phyloP scores from a whole-genome alignment of 2,113 vertebrate genomes.

The Brachyistius frenatus region DNA sequence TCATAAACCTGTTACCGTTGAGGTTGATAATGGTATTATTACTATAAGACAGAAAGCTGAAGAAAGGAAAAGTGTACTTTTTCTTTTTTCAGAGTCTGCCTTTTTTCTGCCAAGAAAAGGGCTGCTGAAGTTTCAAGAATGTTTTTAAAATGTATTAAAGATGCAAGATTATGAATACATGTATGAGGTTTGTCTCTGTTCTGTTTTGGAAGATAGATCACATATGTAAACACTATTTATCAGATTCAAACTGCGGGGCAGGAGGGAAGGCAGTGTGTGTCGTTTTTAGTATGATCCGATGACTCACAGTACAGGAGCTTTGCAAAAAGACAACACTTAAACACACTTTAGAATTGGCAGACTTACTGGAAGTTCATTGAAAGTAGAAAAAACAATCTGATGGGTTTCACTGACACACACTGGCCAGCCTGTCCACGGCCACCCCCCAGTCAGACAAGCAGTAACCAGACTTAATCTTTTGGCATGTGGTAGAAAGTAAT shows the following conservation, averaged over 20 bases:
- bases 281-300: background rate
- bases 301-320: background rate
- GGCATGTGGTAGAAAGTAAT: constrained; percentile 73
- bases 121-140: constrained; percentile 83
- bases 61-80: constrained; percentile 61
- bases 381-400: no score
- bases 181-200: constrained; percentile 76
- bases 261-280: constrained; percentile 65
- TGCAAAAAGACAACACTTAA: background rate
- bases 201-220: constrained; percentile 65
- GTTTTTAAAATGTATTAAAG: constrained; percentile 80
- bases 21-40: constrained; percentile 55
- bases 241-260: constrained; percentile 20
- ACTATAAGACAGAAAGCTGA: constrained; percentile 43
- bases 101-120: constrained; percentile 77
- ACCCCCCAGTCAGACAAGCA: constrained; percentile 56
- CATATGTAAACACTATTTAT: constrained; percentile 50
- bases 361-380: no score
- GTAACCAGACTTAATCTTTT: constrained; percentile 62
- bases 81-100: constrained; percentile 71
- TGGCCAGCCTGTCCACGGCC: constrained; percentile 42
- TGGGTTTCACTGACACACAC: constrained; percentile 54
- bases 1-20: constrained; percentile 55
- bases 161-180: constrained; percentile 72
- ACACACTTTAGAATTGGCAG: background rate